phyloP scores from a whole-genome alignment of 2,113 vertebrate genomes.

The Ursus arctos region DNA sequence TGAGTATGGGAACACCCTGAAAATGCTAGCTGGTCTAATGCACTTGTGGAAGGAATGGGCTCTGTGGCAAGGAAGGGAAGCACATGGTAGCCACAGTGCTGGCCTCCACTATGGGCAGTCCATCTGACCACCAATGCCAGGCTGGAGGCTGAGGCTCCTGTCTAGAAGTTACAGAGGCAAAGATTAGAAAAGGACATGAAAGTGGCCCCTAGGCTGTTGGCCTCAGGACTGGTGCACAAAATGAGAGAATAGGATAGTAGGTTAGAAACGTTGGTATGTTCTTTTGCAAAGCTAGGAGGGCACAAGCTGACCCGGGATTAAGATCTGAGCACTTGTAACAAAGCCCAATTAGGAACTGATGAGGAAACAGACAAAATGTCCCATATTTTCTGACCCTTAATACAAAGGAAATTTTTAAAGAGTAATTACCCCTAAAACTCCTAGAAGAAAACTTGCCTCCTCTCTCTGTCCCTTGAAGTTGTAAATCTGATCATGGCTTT shows the following conservation, averaged over 20 bases:
- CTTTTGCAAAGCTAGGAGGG: background rate
- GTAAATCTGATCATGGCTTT: background rate
- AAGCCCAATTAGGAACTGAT: background rate
- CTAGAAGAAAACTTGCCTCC: background rate
- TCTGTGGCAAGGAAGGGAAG: background rate
- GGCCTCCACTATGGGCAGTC: background rate
- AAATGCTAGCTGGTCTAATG: background rate
- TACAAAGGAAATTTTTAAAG: background rate
- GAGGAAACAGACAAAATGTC: background rate
- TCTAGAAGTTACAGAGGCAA: background rate
- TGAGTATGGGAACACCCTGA: background rate
- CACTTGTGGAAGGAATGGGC: background rate
- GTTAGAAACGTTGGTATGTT: background rate
- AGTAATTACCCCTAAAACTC: background rate
- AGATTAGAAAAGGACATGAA: background rate
- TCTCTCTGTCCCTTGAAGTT: background rate
- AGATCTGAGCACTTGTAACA: background rate
- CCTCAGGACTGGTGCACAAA: background rate
- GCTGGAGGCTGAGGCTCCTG: background rate
- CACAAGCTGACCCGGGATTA: background rate
- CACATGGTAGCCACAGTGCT: background rate
- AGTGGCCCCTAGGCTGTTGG: background rate
- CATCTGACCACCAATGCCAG: background rate
- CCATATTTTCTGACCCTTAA: background rate
- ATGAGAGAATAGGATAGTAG: background rate